Evolutionary conservation across 2,797 vertebrate genomes (phyloP), one percentile per base, ranked within the genome.

Genomic region (Pangasius larnaudii): DNA sequence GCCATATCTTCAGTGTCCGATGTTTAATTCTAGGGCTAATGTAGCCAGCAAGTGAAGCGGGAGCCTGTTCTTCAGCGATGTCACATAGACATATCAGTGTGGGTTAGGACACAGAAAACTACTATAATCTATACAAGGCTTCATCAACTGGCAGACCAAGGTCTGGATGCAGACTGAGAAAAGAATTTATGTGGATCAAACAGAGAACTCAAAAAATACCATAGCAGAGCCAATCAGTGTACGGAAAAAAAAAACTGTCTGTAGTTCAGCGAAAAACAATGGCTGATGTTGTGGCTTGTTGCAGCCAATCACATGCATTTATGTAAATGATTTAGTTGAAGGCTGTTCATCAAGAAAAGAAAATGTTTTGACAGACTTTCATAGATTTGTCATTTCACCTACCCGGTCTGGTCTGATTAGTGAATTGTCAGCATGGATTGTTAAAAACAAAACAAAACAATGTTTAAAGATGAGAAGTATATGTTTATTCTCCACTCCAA

Each of bases 221-320:
- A 5, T 11, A 42, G 56, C 22, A 39, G 19, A 39, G 33, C 78
- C 56, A 81, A 81, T 61, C 78, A 81, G 56, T 61, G 11, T 46
- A 53, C 24, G 10, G 16, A 0, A 33, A 19, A 74, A 19, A 74
- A n/a, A 16, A 78, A 78, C 7, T 10, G 51, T 8, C n/a, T 33
- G 14, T 42, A 3, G 10, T 16, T 77, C 1, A 16, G 27, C 2
- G 7, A 53, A 33, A 79, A 79, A 80, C 77, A 58, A 6, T 13
- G 19, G 77, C 1, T 81, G 30, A 22, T 56, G 27, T 30, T 53
- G 79, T n/a, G 36, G 33, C 56, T 82, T 61, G 24, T 42, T 46
- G 39, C 13, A 82, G 58, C 79, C 79, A 82, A 63, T 63, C 79
- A 61, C 58, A n/a, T 18, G 24, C 36, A 16, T 81, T 63, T 33